These are phyloP conservation scores for Cyclophora albipunctata DNA, from an alignment of 2,888 invertebrate genomes.

Conservation along the genomic window DNA sequence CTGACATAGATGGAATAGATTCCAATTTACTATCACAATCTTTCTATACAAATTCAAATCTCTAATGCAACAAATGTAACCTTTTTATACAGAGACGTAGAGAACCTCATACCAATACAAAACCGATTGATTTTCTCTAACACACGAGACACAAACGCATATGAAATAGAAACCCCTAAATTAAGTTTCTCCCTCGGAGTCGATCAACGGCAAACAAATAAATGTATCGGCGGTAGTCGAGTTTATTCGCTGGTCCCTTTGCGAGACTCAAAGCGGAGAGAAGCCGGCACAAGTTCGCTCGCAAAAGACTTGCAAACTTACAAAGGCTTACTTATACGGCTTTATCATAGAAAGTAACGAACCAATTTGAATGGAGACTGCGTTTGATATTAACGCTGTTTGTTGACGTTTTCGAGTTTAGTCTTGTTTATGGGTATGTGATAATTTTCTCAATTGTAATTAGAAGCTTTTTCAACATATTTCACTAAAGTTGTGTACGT, in stretches of 20 bases:
- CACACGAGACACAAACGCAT: constrained; percentile 9
- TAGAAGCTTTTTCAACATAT: no score
- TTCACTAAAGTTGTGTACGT: no score
- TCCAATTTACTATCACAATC: background rate
- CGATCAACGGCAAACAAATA: constrained; percentile 66
- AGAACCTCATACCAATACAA: background rate
- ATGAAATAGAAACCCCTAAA: constrained; percentile 29
- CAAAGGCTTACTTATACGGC: constrained; percentile 35
- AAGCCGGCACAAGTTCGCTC: constrained; percentile 36
- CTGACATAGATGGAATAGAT: no score
- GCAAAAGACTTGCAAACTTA: constrained; percentile 39
- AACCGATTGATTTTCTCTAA: constrained; percentile 1
- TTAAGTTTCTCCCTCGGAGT: constrained; percentile 33
- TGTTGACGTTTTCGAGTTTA: no score
- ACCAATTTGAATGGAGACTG: constrained; percentile 24
- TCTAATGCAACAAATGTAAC: background rate
- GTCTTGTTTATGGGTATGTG: no score
- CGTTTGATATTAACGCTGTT: background rate
- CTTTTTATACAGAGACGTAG: background rate
- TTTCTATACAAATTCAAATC: background rate
- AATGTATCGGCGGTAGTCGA: constrained; percentile 56
- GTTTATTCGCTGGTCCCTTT: constrained; percentile 54
- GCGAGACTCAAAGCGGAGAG: constrained; percentile 64
- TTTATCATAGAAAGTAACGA: constrained; percentile 21
- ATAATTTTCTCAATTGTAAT: no score